Evolutionary conservation across 2,888 invertebrate genomes (phyloP).

Genomic region (Sesia bembeciformis): DNA sequence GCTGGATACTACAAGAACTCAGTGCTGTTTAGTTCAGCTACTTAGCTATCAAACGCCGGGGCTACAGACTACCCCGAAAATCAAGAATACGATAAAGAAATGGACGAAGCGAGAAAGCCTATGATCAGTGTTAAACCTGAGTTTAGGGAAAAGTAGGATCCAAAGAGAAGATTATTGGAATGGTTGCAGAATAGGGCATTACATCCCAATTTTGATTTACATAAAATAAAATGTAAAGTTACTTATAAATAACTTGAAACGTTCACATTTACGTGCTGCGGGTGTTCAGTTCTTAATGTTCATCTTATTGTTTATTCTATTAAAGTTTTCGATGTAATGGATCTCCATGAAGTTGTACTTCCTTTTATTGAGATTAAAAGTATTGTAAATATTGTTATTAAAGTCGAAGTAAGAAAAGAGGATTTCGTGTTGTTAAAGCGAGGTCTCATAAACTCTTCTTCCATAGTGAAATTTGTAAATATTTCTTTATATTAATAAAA

Average conservation of each 20-base stretch:
- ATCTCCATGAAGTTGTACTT: conserved; percentile 40
- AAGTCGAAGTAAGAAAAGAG: conserved; percentile 41
- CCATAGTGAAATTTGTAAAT: conserved; percentile 74
- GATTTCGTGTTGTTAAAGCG: conserved; percentile 46
- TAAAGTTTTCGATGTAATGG: conserved; percentile 32
- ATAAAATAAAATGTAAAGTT: not conserved
- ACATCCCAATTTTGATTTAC: not conserved
- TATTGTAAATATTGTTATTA: conserved; percentile 67
- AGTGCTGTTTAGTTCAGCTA: conserved; percentile 91
- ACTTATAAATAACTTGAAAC: not conserved
- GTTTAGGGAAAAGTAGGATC: conserved; percentile 64
- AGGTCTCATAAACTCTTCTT: conserved; percentile 59
- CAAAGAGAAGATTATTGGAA: conserved; percentile 19
- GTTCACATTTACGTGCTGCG: not conserved
- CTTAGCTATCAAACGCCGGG: conserved; percentile 73
- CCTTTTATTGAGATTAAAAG: conserved; percentile 43
- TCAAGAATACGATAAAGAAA: conserved; percentile 45
- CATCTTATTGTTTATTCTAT: conserved; percentile 34
- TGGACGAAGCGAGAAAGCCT: conserved; percentile 60
- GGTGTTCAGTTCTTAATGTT: conserved; percentile 19
- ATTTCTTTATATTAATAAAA: conserved; percentile 49
- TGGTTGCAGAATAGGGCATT: not conserved
- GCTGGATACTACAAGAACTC: conserved; percentile 92
- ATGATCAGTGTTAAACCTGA: conserved; percentile 72
- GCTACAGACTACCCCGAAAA: conserved; percentile 51